phyloP scores from a whole-genome alignment of 2,797 vertebrate genomes.

The Lophius americanus region DNA sequence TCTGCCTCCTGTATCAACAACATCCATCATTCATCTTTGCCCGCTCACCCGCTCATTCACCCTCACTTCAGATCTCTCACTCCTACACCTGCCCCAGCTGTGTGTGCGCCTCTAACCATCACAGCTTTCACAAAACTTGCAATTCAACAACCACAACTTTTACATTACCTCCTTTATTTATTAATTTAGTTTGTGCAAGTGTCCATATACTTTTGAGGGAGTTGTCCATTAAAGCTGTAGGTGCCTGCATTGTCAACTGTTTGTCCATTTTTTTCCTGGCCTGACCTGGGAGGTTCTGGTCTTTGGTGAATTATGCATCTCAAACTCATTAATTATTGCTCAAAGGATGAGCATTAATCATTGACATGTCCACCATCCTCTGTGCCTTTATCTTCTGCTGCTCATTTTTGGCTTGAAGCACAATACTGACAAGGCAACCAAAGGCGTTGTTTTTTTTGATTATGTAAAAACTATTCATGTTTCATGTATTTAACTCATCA shows the following conservation, averaged over 20 bases:
- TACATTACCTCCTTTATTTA: neutral
- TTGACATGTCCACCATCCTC: constrained; percentile 39
- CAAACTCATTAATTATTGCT: constrained; percentile 12
- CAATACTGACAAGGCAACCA: constrained; percentile 48
- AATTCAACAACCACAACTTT: too few relatives aligned
- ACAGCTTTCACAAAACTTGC: constrained; percentile 11
- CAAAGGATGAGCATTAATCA: constrained; percentile 67
- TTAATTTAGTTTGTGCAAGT: constrained; percentile 10
- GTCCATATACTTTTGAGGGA: neutral
- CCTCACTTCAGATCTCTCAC: constrained; percentile 57
- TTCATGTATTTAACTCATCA: constrained; percentile 53
- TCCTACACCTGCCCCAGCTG: constrained; percentile 65
- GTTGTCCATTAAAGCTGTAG: neutral
- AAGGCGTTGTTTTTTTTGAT: constrained; percentile 47
- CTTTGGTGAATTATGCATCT: constrained; percentile 50
- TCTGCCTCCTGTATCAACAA: constrained; percentile 81
- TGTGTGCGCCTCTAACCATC: constrained; percentile 21
- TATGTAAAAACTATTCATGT: constrained; percentile 41
- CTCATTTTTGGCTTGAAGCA: constrained; percentile 37
- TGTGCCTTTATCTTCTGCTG: constrained; percentile 35
- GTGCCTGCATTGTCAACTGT: neutral
- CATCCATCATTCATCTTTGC: constrained; percentile 85
- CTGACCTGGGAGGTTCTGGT: constrained; percentile 4
- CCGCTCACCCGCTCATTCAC: constrained; percentile 45
- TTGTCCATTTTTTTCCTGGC: constrained; percentile 7